Percentiles rank a stretch among this genome's conserved stretches.
Evolutionary conservation across 2,113 vertebrate genomes (phyloP).

Genomic region (Pachypanchax playfairii): DNA sequence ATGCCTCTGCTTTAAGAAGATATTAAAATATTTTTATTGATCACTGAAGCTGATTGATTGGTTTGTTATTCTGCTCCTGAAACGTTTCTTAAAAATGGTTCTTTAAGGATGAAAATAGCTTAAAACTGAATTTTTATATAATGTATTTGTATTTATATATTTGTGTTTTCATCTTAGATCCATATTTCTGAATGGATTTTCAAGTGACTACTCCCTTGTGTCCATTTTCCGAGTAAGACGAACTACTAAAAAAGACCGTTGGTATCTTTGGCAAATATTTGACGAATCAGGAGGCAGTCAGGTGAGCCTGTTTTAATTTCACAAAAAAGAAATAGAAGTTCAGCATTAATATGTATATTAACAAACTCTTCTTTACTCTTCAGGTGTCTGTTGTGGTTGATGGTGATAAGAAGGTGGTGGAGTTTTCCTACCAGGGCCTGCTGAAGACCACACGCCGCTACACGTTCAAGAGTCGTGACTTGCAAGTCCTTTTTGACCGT

Average conservation of each 20-base stretch:
- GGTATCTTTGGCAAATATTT: constrained; percentile 94
- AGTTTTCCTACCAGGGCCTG: constrained; percentile 83
- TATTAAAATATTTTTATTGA: constrained; percentile 64
- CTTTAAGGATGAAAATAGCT: no score
- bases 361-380: not conserved
- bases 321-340: not conserved
- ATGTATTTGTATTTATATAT: no score
- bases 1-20: constrained; percentile 30
- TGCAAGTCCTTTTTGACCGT: constrained; percentile 91
- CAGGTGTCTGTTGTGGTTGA: constrained; percentile 90
- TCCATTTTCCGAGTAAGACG: constrained; percentile 87
- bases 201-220: constrained; percentile 87
- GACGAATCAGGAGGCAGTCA: constrained; percentile 85
- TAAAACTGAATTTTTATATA: no score
- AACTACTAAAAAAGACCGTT: constrained; percentile 91
- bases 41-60: constrained; percentile 51
- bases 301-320: constrained; percentile 70
- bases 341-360: not conserved
- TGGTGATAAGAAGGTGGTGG: constrained; percentile 88
- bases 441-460: constrained; percentile 84
- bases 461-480: constrained; percentile 90
- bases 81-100: no score
- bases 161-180: constrained; percentile 73
- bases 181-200: constrained; percentile 88
- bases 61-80: constrained; percentile 36